phyloP scores from a whole-genome alignment of 2,797 vertebrate genomes.

The Leucoraja ocellata region DNA sequence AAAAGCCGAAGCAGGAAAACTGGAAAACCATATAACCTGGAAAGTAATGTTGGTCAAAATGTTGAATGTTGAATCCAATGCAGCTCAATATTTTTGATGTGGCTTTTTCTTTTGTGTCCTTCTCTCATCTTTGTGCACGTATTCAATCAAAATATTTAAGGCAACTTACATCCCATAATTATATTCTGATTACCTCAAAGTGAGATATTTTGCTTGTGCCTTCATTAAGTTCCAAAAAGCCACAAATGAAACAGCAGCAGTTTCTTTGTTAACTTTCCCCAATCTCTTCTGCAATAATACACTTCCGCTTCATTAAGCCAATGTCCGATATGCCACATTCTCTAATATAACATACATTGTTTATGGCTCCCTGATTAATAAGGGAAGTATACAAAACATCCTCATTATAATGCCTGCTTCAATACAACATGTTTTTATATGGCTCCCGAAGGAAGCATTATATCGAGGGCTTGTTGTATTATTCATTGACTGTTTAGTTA shows the following conservation, averaged over 20 bases:
- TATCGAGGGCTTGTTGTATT: constrained; percentile 29
- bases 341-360: constrained; percentile 29
- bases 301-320: constrained; percentile 27
- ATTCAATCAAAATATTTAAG: background rate
- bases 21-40: background rate
- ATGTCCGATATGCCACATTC: background rate
- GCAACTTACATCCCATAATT: background rate
- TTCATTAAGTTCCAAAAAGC: background rate
- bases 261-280: background rate
- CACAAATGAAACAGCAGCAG: background rate
- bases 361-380: constrained; percentile 38
- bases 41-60: background rate
- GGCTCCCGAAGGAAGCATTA: constrained; percentile 26
- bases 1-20: background rate
- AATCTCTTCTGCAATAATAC: background rate
- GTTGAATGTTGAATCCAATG: background rate
- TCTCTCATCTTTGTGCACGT: too few species aligned
- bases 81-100: background rate
- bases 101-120: background rate
- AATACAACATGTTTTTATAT: constrained; percentile 38
- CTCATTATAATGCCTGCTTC: constrained; percentile 37
- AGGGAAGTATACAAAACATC: constrained; percentile 34
- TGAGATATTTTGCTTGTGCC: background rate
- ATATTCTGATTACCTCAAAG: background rate
- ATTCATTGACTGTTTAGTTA: constrained; percentile 33